These are phyloP conservation scores for Nibea coibor DNA, from an alignment of 2,113 vertebrate species.

Conservation along the genomic window DNA sequence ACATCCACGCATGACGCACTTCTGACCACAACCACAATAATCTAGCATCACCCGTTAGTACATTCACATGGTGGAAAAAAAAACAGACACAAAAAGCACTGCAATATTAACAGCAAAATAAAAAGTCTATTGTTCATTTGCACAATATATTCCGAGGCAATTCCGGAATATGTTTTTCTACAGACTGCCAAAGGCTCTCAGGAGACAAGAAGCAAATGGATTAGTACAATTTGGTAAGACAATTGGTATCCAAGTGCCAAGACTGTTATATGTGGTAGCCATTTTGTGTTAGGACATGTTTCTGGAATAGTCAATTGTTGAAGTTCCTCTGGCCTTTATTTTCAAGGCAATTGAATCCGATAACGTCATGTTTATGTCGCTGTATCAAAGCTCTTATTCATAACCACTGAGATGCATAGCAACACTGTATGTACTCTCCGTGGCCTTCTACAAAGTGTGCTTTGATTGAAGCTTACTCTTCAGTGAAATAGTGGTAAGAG, in stretches of 20 bases:
- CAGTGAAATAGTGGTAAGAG: neutral
- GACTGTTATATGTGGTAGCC: neutral
- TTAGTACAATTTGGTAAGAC: neutral
- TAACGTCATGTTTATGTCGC: neutral
- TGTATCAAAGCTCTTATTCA: neutral
- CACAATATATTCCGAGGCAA: too few relatives aligned
- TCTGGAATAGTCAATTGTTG: neutral
- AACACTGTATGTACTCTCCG: neutral
- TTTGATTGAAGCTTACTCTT: neutral
- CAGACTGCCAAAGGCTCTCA: neutral
- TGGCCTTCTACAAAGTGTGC: neutral
- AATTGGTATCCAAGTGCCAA: neutral
- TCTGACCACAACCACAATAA: too few relatives aligned
- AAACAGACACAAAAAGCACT: neutral
- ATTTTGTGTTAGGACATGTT: too few relatives aligned
- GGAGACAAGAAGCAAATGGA: slow-evolving; percentile 8
- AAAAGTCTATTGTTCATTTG: neutral
- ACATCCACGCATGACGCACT: too few relatives aligned
- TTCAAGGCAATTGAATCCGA: neutral
- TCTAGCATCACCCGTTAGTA: neutral
- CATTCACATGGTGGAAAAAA: too few relatives aligned
- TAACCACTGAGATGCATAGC: neutral
- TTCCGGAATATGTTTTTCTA: neutral
- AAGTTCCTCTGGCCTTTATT: neutral
- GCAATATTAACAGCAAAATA: neutral